Evolutionary conservation across 2,797 vertebrate species (phyloP).

Genomic region (Anableps anableps): DNA sequence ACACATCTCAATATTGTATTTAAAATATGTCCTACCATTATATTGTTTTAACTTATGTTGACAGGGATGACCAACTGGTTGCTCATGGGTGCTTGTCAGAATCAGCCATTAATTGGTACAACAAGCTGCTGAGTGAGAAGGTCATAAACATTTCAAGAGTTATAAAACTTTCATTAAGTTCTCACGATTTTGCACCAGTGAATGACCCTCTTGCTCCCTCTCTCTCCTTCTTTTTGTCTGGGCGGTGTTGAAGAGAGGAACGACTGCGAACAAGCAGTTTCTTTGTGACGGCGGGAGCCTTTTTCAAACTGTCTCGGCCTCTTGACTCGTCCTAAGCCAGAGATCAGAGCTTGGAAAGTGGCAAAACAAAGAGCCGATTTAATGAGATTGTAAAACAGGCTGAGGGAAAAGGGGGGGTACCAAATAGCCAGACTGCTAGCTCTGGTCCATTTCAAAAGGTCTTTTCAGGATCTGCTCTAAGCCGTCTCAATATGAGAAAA

Average conservation of each 20-base stretch:
- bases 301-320: slow-evolving; percentile 87
- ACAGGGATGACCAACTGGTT: slow-evolving; percentile 40
- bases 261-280: slow-evolving; percentile 79
- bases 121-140: slow-evolving; percentile 85
- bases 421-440: slow-evolving; percentile 80
- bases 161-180: slow-evolving; percentile 92
- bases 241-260: slow-evolving; percentile 72
- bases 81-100: slow-evolving; percentile 60
- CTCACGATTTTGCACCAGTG: slow-evolving; percentile 86
- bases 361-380: slow-evolving; percentile 87
- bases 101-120: slow-evolving; percentile 78
- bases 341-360: slow-evolving; percentile 89
- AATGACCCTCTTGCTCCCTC: slow-evolving; percentile 79
- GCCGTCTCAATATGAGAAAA: slow-evolving; percentile 75
- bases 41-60: not conserved
- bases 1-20: not conserved
- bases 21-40: slow-evolving; percentile 7
- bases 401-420: slow-evolving; percentile 70
- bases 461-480: slow-evolving; percentile 84
- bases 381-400: slow-evolving; percentile 88
- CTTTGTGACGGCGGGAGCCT: slow-evolving; percentile 83
- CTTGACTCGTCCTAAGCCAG: slow-evolving; percentile 87
- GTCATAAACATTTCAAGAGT: slow-evolving; percentile 91
- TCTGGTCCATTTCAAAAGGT: slow-evolving; percentile 83
- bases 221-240: slow-evolving; percentile 67